A percentile compares a stretch with the other conserved stretches of the same genome.
phyloP scores from a whole-genome alignment of 2,888 invertebrate genomes.

The Sphaeridia pumilis region DNA sequence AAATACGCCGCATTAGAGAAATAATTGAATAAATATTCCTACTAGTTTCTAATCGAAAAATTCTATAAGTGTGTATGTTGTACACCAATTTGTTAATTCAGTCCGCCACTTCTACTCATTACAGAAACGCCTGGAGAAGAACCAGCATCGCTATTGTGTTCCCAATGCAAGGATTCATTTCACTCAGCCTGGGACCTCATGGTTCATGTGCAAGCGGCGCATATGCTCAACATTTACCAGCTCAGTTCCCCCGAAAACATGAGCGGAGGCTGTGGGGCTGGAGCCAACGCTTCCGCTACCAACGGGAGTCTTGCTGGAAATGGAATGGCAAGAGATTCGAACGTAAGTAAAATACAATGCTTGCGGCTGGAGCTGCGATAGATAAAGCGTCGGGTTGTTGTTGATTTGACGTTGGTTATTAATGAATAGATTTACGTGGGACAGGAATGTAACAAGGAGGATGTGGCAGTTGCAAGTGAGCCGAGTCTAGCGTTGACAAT shows the following conservation, averaged over 20 bases:
- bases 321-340: constrained; percentile 4
- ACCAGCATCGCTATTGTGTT: constrained; percentile 49
- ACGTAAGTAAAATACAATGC: constrained; percentile 11
- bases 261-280: too few relatives aligned
- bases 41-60: too few relatives aligned
- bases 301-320: not conserved
- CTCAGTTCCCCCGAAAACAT: constrained; percentile 40
- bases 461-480: constrained; percentile 1
- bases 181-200: constrained; percentile 56
- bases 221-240: constrained; percentile 57
- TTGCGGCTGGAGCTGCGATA: too few relatives aligned
- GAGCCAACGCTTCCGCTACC: not conserved
- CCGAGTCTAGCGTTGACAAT: constrained; percentile 6
- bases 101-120: too few relatives aligned
- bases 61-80: too few relatives aligned
- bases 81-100: too few relatives aligned
- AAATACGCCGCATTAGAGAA: too few relatives aligned
- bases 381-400: not conserved
- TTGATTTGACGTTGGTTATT: not conserved
- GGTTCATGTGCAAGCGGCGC: constrained; percentile 56
- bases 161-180: constrained; percentile 55
- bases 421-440: not conserved
- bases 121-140: constrained; percentile 34
- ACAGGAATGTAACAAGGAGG: constrained; percentile 7
- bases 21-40: too few relatives aligned